phyloP scores from a whole-genome alignment of 2,888 invertebrate species.

The Melanostoma mellinum region DNA sequence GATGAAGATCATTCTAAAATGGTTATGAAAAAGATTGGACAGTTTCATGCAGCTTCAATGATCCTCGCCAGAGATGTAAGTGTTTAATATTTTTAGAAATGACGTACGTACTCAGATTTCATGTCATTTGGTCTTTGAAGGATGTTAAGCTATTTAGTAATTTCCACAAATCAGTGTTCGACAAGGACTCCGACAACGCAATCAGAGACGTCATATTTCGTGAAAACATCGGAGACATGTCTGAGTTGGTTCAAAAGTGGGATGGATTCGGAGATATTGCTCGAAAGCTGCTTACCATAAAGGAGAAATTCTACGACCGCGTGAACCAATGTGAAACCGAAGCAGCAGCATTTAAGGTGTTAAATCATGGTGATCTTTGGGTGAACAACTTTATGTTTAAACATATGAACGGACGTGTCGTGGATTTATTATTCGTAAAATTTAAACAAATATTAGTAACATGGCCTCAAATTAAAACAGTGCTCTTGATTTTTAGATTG shows the following conservation, averaged over 20 bases:
- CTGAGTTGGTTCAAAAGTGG: conserved; percentile 81
- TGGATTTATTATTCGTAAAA: conserved; percentile 5
- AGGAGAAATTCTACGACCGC: conserved; percentile 78
- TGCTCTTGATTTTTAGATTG: conserved; percentile 75
- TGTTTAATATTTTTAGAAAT: conserved; percentile 23
- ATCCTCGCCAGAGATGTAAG: conserved; percentile 83
- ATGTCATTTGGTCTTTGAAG: no score
- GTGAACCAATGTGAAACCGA: conserved; percentile 67
- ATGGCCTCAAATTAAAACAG: neutral
- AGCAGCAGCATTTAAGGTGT: conserved; percentile 81
- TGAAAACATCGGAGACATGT: conserved; percentile 74
- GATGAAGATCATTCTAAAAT: conserved; percentile 83
- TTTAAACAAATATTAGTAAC: neutral
- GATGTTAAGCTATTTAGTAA: conserved; percentile 40
- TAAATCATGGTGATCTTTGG: conserved; percentile 84
- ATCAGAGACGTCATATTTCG: conserved; percentile 77
- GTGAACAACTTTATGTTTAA: conserved; percentile 84
- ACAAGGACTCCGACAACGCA: conserved; percentile 78
- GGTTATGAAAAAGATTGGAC: conserved; percentile 83
- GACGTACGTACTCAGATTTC: no score
- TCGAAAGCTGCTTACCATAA: conserved; percentile 80
- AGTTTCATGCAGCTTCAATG: conserved; percentile 84
- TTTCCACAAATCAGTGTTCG: conserved; percentile 79
- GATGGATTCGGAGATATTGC: conserved; percentile 81
- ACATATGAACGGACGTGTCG: conserved; percentile 77